These are phyloP conservation scores for Tenodera sinensis DNA, from an alignment of 2,888 invertebrate genomes.

Conservation along the genomic window DNA sequence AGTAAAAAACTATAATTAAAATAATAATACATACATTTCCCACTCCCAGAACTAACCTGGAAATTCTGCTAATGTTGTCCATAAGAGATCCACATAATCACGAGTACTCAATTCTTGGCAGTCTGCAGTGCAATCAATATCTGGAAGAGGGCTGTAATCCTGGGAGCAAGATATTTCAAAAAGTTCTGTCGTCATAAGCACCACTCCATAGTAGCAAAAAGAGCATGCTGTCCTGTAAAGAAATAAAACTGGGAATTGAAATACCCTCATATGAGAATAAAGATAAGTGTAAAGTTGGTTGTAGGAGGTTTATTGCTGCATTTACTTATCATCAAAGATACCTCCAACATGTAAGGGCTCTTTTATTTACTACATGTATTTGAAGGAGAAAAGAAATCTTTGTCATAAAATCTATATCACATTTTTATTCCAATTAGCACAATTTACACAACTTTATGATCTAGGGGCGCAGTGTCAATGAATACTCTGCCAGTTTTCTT, in stretches of 20 bases:
- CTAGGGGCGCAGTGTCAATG: too few relatives aligned
- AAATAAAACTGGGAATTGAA: background rate
- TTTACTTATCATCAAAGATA: too few relatives aligned
- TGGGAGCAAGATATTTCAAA: conserved; percentile 62
- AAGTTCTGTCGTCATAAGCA: conserved; percentile 90
- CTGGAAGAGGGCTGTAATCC: conserved; percentile 35
- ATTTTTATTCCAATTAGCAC: too few relatives aligned
- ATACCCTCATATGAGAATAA: background rate
- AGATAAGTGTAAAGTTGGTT: too few relatives aligned
- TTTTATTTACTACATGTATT: too few relatives aligned
- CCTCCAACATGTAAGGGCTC: too few relatives aligned
- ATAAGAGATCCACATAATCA: conserved; percentile 88
- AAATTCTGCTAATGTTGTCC: conserved; percentile 93
- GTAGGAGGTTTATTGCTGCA: too few relatives aligned
- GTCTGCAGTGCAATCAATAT: conserved; percentile 59
- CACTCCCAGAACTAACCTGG: conserved; percentile 58
- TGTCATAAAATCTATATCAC: too few relatives aligned
- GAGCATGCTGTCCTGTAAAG: conserved; percentile 79
- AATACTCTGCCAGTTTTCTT: too few relatives aligned
- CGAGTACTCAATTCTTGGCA: conserved; percentile 72
- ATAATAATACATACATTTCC: background rate
- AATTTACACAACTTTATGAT: too few relatives aligned
- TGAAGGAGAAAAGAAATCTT: too few relatives aligned
- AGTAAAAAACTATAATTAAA: background rate
- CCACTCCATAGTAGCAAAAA: conserved; percentile 93